A percentile compares a stretch with the other conserved stretches of the same genome.
These are phyloP conservation scores for Phalera bucephala DNA, from an alignment of 2,888 invertebrate genomes.

Conservation along the genomic window DNA sequence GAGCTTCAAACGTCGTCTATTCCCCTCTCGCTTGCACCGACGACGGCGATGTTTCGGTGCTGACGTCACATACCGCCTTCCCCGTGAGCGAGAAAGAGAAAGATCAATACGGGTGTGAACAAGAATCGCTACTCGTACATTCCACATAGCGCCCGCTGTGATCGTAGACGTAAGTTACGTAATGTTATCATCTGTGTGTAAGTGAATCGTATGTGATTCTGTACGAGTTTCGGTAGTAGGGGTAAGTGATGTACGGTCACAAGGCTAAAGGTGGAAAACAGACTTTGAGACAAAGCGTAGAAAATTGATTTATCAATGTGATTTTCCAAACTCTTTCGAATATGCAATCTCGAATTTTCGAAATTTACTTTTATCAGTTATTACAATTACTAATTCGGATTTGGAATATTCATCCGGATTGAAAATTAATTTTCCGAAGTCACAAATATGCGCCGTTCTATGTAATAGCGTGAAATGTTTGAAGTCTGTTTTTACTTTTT, in stretches of 20 bases:
- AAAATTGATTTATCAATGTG: too few relatives aligned
- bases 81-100: conserved; percentile 33
- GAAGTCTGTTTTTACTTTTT: conserved; percentile 17
- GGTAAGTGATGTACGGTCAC: conserved; percentile 32
- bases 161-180: conserved; percentile 51
- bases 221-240: conserved; percentile 17
- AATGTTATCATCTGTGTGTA: conserved; percentile 5
- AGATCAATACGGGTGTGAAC: conserved; percentile 40
- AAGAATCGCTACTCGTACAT: conserved; percentile 66
- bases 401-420: too few relatives aligned
- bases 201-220: conserved; percentile 10
- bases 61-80: conserved; percentile 44
- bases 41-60: conserved; percentile 60
- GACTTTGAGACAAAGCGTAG: too few relatives aligned
- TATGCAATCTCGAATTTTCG: too few relatives aligned
- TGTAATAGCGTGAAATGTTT: conserved; percentile 2
- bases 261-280: conserved; percentile 31
- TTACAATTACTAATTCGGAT: too few relatives aligned
- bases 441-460: too few relatives aligned
- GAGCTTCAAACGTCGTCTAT: conserved; percentile 40
- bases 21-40: conserved; percentile 64
- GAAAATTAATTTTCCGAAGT: too few relatives aligned
- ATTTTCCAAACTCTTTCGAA: too few relatives aligned
- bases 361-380: too few relatives aligned
- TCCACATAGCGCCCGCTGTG: conserved; percentile 69